A percentile compares a stretch with the other conserved stretches of the same genome.
Evolutionary conservation across 2,888 invertebrate species (phyloP).

Genomic region (Apotomis betuletana): DNA sequence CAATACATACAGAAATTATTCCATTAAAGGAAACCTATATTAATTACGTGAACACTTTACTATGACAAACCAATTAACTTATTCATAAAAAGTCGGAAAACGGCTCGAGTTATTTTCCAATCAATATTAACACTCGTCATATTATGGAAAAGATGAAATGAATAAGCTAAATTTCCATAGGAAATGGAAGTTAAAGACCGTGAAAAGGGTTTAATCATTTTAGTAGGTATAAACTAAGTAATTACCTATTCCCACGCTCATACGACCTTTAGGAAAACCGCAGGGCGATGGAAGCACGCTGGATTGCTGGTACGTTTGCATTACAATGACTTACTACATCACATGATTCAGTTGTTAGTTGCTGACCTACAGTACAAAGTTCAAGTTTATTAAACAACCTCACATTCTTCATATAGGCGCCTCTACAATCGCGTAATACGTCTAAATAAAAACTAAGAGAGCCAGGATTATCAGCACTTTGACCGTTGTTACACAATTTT

Average conservation of each 20-base stretch:
- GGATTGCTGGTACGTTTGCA: neutral
- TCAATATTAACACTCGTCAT: slow-evolving; percentile 8
- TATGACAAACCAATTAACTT: slow-evolving; percentile 17
- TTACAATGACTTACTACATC: slow-evolving; percentile 6
- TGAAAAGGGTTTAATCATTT: slow-evolving; percentile 2
- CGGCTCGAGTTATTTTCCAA: slow-evolving; percentile 10
- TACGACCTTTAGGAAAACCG: slow-evolving; percentile 10
- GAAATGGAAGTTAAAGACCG: slow-evolving; percentile 6
- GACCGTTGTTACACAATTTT: no score
- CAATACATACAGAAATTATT: neutral
- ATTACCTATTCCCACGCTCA: slow-evolving; percentile 11
- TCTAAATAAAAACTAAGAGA: no score
- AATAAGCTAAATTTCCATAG: slow-evolving; percentile 10
- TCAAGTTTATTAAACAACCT: no score
- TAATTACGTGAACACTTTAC: neutral
- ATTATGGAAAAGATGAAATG: slow-evolving; percentile 25
- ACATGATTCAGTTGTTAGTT: neutral
- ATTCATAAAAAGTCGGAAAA: slow-evolving; percentile 7
- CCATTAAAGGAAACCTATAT: slow-evolving; percentile 12
- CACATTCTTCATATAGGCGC: no score
- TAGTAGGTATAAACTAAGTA: neutral
- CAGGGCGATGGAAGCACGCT: neutral
- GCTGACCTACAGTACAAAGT: no score
- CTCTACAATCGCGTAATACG: no score
- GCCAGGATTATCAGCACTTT: no score